Percentiles rank a stretch among this genome's conserved stretches.
Conservation (phyloP, 1,140 invertebrate species). For the Diorhabda carinulata region DNA sequence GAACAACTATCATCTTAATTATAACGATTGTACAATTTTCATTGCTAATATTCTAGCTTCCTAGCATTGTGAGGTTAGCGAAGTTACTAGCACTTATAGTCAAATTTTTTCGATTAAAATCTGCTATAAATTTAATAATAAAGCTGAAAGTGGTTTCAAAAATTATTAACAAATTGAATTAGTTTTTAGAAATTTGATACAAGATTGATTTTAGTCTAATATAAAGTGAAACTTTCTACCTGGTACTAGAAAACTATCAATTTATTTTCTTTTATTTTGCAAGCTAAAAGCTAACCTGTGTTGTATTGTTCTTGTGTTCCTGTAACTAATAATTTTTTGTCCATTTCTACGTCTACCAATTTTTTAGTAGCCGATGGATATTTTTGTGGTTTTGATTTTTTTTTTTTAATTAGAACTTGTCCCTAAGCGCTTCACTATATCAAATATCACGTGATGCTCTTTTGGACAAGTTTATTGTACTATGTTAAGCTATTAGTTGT, state of each 20-base stretch:
- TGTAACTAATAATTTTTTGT: conserved; percentile 11
- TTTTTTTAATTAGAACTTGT: not conserved
- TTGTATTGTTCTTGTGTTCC: conserved; percentile 12
- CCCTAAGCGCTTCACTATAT: not conserved
- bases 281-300: conserved; percentile 19
- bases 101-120: too few species aligned
- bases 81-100: too few species aligned
- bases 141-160: too few species aligned
- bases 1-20: too few species aligned
- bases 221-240: not conserved
- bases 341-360: not conserved
- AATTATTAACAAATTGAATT: too few species aligned
- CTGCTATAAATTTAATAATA: too few species aligned
- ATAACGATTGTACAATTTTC: too few species aligned
- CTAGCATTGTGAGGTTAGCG: too few species aligned
- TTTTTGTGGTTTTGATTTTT: conserved; percentile 1
- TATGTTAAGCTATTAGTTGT: not conserved
- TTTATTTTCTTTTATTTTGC: conserved; percentile 13
- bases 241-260: not conserved
- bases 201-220: too few species aligned
- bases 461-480: not conserved
- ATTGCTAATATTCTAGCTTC: too few species aligned
- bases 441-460: not conserved
- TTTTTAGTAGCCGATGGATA: not conserved
- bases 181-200: too few species aligned